phyloP scores from a whole-genome alignment of 30 jellyfish, hydroid and myxozoan species.

The Rhopilema esculentum region DNA sequence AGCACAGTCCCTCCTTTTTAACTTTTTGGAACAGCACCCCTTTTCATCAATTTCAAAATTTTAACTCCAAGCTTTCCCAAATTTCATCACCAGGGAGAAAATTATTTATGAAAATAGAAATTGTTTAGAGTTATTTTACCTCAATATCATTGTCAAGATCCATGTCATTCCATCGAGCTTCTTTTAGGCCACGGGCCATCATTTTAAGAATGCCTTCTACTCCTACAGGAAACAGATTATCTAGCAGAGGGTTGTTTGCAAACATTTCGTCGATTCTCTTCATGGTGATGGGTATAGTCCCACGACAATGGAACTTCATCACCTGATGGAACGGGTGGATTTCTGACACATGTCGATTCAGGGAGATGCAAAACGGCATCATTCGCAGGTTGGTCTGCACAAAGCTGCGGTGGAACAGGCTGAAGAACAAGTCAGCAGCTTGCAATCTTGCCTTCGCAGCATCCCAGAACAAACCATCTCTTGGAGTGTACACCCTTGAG shows the following conservation, averaged over 20 bases:
- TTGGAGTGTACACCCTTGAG: constrained; percentile 54
- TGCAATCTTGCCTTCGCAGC: constrained; percentile 62
- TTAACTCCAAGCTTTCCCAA: no score
- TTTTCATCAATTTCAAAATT: no score
- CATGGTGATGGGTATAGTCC: constrained; percentile 15
- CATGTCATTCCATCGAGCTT: not conserved
- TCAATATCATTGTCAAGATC: constrained; percentile 1
- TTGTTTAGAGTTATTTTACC: not conserved
- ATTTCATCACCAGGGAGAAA: no score
- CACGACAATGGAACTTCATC: constrained; percentile 68
- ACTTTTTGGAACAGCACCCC: no score
- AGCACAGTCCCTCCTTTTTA: no score
- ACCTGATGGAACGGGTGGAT: constrained; percentile 66
- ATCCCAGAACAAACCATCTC: constrained; percentile 50
- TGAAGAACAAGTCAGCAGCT: constrained; percentile 51
- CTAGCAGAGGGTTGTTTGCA: not conserved
- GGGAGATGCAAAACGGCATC: constrained; percentile 60
- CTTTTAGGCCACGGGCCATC: not conserved
- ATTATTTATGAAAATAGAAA: no score
- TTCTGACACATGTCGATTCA: constrained; percentile 51
- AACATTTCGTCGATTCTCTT: not conserved
- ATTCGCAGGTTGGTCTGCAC: constrained; percentile 54
- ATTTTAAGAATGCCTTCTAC: not conserved
- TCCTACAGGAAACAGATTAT: not conserved
- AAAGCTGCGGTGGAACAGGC: constrained; percentile 58